Conservation (phyloP, 2,113 vertebrate genomes). For the Illadopsis cleaveri region DNA sequence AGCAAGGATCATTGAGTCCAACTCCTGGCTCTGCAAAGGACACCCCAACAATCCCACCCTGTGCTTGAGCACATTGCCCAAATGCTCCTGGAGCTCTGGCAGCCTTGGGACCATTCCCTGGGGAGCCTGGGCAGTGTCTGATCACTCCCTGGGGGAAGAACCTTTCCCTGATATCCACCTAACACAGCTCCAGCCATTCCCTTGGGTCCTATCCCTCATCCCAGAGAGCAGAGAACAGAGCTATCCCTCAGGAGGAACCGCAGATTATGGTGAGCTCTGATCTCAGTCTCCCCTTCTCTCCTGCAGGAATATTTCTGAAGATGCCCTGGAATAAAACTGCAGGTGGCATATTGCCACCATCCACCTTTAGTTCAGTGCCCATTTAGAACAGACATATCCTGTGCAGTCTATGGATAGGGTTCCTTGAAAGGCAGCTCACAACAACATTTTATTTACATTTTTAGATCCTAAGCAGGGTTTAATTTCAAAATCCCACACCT, state of each 20-base stretch:
- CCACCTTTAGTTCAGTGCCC: background rate
- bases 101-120: background rate
- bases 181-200: background rate
- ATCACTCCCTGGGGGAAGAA: background rate
- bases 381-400: background rate
- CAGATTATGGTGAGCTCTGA: background rate
- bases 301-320: background rate
- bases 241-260: background rate
- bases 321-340: background rate
- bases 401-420: rapidly evolving
- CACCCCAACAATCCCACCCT: background rate
- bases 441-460: background rate
- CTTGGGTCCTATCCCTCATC: background rate
- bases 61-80: background rate
- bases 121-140: background rate
- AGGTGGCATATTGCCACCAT: background rate
- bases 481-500: background rate
- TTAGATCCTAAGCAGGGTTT: background rate
- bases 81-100: background rate
- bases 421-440: background rate
- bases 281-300: background rate
- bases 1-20: rapidly evolving
- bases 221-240: background rate
- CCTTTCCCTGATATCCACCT: background rate
- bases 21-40: background rate